Conservation (phyloP, 2,888 invertebrate genomes). For the Agriopis aurantiaria region DNA sequence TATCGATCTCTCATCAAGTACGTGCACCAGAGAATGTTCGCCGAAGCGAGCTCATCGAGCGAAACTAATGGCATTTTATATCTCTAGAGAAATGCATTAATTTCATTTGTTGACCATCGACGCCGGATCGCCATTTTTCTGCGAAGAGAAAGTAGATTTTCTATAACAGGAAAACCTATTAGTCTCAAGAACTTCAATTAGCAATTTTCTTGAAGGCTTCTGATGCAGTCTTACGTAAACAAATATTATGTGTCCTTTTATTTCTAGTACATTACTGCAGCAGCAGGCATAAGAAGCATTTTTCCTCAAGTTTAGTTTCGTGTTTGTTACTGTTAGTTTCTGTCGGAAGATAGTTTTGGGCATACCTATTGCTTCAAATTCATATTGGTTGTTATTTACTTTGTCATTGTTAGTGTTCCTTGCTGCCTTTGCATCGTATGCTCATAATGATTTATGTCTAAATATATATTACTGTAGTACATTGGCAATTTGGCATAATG, state of each 20-base stretch:
- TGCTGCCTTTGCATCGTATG: too few species aligned
- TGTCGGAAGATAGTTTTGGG: too few species aligned
- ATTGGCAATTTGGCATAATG: too few species aligned
- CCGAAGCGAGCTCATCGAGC: conserved; percentile 74
- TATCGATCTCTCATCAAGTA: conserved; percentile 55
- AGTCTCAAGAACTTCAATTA: conserved; percentile 58
- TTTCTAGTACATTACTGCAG: too few species aligned
- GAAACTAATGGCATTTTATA: conserved; percentile 84
- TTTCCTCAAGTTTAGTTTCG: too few species aligned
- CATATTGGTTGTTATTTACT: too few species aligned
- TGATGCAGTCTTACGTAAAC: background rate
- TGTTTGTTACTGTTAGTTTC: too few species aligned
- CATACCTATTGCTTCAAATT: too few species aligned
- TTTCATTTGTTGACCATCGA: conserved; percentile 83
- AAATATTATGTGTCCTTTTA: background rate
- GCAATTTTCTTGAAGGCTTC: conserved; percentile 45
- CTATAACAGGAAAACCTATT: conserved; percentile 73
- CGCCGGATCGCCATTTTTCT: conserved; percentile 70
- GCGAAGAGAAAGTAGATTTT: conserved; percentile 71
- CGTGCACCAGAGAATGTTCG: conserved; percentile 62
- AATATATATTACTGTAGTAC: too few species aligned
- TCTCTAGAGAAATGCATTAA: conserved; percentile 84
- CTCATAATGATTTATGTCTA: too few species aligned
- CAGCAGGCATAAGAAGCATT: too few species aligned
- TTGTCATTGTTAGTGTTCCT: too few species aligned